These are phyloP conservation scores for Eurosta solidaginis DNA, from an alignment of 1,140 invertebrate species.

Conservation along the genomic window DNA sequence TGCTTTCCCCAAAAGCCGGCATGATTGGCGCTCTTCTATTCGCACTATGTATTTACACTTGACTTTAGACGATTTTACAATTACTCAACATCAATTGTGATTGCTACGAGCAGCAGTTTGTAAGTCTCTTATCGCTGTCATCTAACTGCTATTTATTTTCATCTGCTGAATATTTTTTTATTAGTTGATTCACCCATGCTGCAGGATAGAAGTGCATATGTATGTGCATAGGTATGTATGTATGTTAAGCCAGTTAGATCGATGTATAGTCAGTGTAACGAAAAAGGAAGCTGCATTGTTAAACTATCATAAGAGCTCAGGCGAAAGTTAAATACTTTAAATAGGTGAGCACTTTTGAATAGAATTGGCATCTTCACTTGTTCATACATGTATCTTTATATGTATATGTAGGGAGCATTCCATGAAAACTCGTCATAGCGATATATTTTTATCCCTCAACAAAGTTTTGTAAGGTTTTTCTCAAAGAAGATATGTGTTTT, in stretches of 20 bases:
- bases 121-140: background rate
- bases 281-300: too few relatives aligned
- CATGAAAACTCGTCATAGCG: too few relatives aligned
- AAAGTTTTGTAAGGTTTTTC: too few relatives aligned
- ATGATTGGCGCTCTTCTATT: background rate
- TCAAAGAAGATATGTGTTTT: too few relatives aligned
- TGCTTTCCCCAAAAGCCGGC: background rate
- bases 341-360: too few relatives aligned
- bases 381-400: too few relatives aligned
- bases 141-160: background rate
- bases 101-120: background rate
- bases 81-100: slow-evolving; percentile 8
- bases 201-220: too few relatives aligned
- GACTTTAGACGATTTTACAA: slow-evolving; percentile 7
- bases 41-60: background rate
- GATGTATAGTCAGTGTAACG: background rate
- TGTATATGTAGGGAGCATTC: too few relatives aligned
- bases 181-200: background rate
- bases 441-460: too few relatives aligned
- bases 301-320: too few relatives aligned
- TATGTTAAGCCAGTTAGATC: background rate
- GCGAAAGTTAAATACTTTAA: too few relatives aligned
- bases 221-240: background rate
- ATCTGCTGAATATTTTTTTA: background rate
- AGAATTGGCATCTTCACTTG: too few relatives aligned